These are phyloP conservation scores for Enteromius fasciolatus DNA, from an alignment of 2,797 vertebrate genomes.

Conservation along the genomic window DNA sequence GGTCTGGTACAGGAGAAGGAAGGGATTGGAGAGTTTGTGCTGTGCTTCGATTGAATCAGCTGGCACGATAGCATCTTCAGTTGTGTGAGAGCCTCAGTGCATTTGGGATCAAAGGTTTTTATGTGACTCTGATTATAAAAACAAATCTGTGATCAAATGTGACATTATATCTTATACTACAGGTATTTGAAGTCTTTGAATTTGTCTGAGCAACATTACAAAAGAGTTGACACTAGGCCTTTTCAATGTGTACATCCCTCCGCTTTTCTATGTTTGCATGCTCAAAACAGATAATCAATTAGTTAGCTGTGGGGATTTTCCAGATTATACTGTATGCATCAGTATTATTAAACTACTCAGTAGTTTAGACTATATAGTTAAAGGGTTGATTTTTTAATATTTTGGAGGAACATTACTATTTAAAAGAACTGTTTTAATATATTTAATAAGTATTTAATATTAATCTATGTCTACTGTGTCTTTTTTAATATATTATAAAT, in stretches of 20 bases:
- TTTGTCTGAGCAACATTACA: neutral
- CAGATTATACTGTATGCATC: neutral
- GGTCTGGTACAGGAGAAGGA: neutral
- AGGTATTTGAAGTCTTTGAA: neutral
- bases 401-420: neutral
- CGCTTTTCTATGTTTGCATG: neutral
- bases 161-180: neutral
- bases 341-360: neutral
- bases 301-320: neutral
- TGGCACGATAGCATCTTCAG: neutral
- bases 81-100: neutral
- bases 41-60: neutral
- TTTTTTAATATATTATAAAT: neutral
- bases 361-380: neutral
- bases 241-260: neutral
- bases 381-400: neutral
- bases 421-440: neutral
- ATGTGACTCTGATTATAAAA: slow-evolving; percentile 1
- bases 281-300: neutral
- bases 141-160: neutral
- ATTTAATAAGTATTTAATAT: neutral
- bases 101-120: neutral
- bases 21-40: too few relatives aligned
- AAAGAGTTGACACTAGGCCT: neutral
- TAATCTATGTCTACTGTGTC: neutral